Conservation (phyloP, 1,140 invertebrate genomes). For the Zaprionus capensis region DNA sequence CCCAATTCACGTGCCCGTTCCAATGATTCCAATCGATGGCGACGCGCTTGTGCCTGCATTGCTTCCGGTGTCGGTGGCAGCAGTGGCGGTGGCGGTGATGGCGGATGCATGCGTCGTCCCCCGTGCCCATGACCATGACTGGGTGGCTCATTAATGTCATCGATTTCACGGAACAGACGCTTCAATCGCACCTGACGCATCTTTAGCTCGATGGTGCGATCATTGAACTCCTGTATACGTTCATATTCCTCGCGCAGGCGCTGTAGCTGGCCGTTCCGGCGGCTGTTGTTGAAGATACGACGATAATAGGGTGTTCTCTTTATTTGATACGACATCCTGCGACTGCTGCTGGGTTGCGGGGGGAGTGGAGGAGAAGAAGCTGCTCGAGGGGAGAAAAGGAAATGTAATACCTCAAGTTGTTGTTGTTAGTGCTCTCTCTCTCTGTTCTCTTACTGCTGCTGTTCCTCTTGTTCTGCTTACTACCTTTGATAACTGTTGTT, state of each 20-base stretch:
- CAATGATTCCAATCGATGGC: constrained; percentile 52
- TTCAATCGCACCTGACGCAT: constrained; percentile 78
- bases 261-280: constrained; percentile 72
- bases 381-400: neutral
- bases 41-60: constrained; percentile 35
- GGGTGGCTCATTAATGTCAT: constrained; percentile 67
- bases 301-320: constrained; percentile 73
- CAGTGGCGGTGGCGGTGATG: neutral
- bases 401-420: neutral
- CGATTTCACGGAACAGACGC: constrained; percentile 73
- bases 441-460: too few species aligned
- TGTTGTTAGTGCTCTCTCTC: too few species aligned
- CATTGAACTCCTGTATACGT: constrained; percentile 75
- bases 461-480: neutral
- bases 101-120: neutral
- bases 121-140: neutral
- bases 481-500: neutral
- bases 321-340: constrained; percentile 73
- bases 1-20: constrained; percentile 63
- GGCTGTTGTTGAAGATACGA: constrained; percentile 72
- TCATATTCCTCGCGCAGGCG: constrained; percentile 73
- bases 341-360: neutral
- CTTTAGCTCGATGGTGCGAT: constrained; percentile 76
- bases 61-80: constrained; percentile 8
- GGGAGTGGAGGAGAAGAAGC: neutral